Percentiles rank a stretch among this genome's conserved stretches.
Conservation (phyloP, 2,888 invertebrate species). For the Carterocephalus palaemon region DNA sequence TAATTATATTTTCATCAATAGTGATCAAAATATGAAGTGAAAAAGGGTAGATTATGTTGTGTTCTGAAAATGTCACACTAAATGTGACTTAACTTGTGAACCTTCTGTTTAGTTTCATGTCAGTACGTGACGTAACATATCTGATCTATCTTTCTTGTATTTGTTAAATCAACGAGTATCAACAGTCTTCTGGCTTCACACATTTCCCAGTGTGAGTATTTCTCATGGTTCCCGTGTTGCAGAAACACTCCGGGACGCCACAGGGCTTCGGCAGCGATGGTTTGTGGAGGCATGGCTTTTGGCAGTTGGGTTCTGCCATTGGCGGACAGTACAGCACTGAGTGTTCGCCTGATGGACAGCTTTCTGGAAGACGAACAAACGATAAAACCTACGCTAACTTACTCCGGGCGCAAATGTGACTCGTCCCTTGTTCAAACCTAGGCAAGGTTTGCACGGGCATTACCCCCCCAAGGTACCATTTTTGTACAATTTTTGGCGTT, state of each 20-base stretch:
- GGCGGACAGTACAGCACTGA: slow-evolving; percentile 58
- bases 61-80: no score
- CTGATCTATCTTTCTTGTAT: no score
- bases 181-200: slow-evolving; percentile 29
- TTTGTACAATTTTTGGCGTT: slow-evolving; percentile 25
- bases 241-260: slow-evolving; percentile 56
- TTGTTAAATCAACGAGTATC: no score
- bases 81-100: no score
- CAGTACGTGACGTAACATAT: no score
- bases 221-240: slow-evolving; percentile 49
- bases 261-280: slow-evolving; percentile 33
- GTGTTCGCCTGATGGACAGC: slow-evolving; percentile 52
- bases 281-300: slow-evolving; percentile 46
- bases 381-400: neutral
- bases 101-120: no score
- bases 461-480: slow-evolving; percentile 4
- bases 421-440: neutral
- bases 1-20: no score
- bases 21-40: no score
- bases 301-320: slow-evolving; percentile 50
- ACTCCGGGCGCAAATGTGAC: no score
- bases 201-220: slow-evolving; percentile 47
- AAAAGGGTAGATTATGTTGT: no score
- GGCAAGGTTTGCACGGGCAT: neutral
- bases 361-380: slow-evolving; percentile 43